phyloP scores from a whole-genome alignment of 2,797 vertebrate genomes.

The Eulemur rubriventer region DNA sequence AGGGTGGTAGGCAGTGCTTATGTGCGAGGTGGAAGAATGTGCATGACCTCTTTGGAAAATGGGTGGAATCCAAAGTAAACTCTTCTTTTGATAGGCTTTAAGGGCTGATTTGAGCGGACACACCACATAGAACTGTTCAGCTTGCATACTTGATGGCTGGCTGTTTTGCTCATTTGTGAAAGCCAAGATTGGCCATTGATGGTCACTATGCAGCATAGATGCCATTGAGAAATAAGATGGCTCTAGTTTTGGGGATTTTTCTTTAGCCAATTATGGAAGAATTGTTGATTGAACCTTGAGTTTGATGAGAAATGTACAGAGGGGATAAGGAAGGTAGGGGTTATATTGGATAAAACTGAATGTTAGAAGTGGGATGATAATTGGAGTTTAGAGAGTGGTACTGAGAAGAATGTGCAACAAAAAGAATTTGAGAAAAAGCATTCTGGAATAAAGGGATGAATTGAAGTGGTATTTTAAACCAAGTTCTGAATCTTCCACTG shows the following conservation, averaged over 20 bases:
- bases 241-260: background rate
- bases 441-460: background rate
- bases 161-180: background rate
- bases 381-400: background rate
- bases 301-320: conserved; percentile 35
- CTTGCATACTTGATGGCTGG: background rate
- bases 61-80: conserved; percentile 42
- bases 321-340: background rate
- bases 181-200: background rate
- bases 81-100: background rate
- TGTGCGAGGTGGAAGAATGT: background rate
- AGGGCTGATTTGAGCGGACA: background rate
- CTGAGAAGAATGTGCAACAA: background rate
- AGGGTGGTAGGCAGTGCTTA: background rate
- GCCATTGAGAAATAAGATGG: background rate
- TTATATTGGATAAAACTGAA: background rate
- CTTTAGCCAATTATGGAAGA: background rate
- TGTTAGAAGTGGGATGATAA: background rate
- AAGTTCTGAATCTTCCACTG: background rate
- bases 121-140: background rate
- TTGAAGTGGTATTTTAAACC: background rate
- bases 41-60: conserved; percentile 33
- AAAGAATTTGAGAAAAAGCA: background rate
- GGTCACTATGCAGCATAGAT: background rate
- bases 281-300: background rate